Percentiles rank a stretch among this genome's conserved stretches.
Evolutionary conservation across 2,797 vertebrate genomes (phyloP).

Genomic region (Darevskia mixta): DNA sequence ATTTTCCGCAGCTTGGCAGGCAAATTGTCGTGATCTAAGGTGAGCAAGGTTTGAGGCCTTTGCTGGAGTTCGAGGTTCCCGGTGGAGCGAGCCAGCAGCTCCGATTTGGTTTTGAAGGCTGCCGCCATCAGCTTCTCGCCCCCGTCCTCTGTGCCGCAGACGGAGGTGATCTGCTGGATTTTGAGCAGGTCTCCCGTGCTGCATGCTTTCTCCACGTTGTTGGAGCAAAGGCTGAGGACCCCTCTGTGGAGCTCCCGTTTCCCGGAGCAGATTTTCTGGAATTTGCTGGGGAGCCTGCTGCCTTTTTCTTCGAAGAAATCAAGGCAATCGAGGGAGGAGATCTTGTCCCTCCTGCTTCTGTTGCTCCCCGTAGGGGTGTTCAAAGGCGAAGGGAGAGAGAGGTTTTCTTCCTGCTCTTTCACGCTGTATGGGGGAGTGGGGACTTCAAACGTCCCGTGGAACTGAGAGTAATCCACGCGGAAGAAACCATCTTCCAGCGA

Average conservation of each 20-base stretch:
- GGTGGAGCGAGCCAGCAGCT: constrained; percentile 85
- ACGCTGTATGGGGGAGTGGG: constrained; percentile 88
- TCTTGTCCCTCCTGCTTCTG: constrained; percentile 77
- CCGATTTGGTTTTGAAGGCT: constrained; percentile 76
- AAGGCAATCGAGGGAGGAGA: constrained; percentile 81
- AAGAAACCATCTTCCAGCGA: constrained; percentile 92
- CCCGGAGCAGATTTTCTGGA: constrained; percentile 83
- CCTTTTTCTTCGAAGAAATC: constrained; percentile 78
- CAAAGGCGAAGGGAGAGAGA: constrained; percentile 78
- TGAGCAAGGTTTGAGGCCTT: constrained; percentile 65
- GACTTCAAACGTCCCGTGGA: constrained; percentile 90
- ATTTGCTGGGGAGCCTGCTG: constrained; percentile 82
- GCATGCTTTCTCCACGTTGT: constrained; percentile 80
- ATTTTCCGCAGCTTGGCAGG: constrained; percentile 84
- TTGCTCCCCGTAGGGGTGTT: constrained; percentile 68
- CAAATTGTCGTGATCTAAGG: constrained; percentile 80
- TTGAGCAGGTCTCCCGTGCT: constrained; percentile 85
- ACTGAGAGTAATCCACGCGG: constrained; percentile 91
- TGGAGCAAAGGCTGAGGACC: constrained; percentile 77
- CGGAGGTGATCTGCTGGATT: constrained; percentile 81
- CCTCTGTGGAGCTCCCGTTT: constrained; percentile 79
- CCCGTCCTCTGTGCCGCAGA: constrained; percentile 69
- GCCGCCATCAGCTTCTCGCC: constrained; percentile 82
- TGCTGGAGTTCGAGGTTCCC: constrained; percentile 69
- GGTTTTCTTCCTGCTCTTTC: constrained; percentile 89